Evolutionary conservation across 2,113 vertebrate species (phyloP), one percentile per base, ranked within the genome.

Genomic region (Arenaria interpres): DNA sequence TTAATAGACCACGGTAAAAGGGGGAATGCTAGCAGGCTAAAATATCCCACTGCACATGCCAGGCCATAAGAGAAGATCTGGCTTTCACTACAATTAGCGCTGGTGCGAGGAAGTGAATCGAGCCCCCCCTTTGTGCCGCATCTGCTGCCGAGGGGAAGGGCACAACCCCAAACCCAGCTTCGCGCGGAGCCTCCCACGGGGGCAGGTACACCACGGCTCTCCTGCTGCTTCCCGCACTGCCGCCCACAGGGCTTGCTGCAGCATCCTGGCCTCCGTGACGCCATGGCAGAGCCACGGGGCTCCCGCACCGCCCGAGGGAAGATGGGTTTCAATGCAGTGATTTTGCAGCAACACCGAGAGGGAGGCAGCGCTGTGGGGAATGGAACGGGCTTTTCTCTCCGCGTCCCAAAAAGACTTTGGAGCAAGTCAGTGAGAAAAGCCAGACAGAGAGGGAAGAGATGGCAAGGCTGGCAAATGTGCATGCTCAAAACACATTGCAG

Each of bases 81-180:
- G 13, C 25, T 88, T 57, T 16, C n/a, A 35, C 72, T 91, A 56
- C 90, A 80, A 83, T 90, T 48, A 94, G 82, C 60, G 12, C 3
- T 1, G 37, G 59, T 23, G 77, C 13, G 48, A 81, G 60, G 89
- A 87, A 57, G 69, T 12, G 84, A 64, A 48, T 28, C 50, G 54
- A 93, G 67, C n/a, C 63, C 73, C 46, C 83, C 30, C 57, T 82
- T 4, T 1, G 12, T 14, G 82, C 81, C 60, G 77, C 95, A 97
- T 48, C 87, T 95, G 93, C 62, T 94, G 89, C 75, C 6, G 71
- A 85, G 59, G 57, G 80, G 85, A 90, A 95, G 78, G 78, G 78
- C 67, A 22, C 1, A 35, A 74, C 82, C 85, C 37, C 76, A 32
- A 33, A 20, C 37, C 32, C 64, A 39, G 64, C 71, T 19, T 45